These are phyloP conservation scores for Priapulus caudatus DNA, from an alignment of 2,888 invertebrate species.

Conservation along the genomic window DNA sequence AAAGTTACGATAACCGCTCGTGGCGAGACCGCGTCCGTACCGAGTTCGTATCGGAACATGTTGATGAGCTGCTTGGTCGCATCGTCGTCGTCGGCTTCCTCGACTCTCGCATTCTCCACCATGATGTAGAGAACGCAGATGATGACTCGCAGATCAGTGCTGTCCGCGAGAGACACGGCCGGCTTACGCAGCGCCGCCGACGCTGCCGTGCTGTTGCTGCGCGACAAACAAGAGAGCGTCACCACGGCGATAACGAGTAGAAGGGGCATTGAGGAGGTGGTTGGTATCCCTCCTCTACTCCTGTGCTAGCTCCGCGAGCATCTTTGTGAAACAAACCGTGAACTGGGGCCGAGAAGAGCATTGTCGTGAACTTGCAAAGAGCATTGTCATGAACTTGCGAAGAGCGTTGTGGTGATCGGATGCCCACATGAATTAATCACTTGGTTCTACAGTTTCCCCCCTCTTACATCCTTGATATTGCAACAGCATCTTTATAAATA, in stretches of 20 bases:
- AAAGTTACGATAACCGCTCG: too few species aligned
- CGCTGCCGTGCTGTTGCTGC: slow-evolving; percentile 53
- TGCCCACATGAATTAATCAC: too few species aligned
- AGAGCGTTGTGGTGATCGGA: too few species aligned
- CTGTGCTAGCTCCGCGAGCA: neutral
- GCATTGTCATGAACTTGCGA: too few species aligned
- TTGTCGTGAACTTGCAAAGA: too few species aligned
- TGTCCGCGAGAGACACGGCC: slow-evolving; percentile 74
- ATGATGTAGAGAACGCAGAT: slow-evolving; percentile 86
- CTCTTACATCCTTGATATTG: too few species aligned
- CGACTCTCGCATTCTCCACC: slow-evolving; percentile 71
- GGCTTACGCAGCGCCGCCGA: slow-evolving; percentile 53
- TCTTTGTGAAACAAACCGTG: too few species aligned
- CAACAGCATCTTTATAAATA: too few species aligned
- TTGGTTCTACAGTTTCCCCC: too few species aligned
- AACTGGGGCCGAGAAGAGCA: too few species aligned
- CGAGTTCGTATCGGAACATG: slow-evolving; percentile 49
- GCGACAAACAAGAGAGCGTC: too few species aligned
- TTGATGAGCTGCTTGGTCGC: slow-evolving; percentile 41
- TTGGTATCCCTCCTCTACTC: slow-evolving; percentile 5
- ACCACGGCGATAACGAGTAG: slow-evolving; percentile 4
- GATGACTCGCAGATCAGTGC: slow-evolving; percentile 77
- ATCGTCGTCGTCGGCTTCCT: slow-evolving; percentile 30
- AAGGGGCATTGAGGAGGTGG: slow-evolving; percentile 6
- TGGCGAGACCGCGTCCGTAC: too few species aligned